phyloP scores from a whole-genome alignment of 2,888 invertebrate genomes.

The Caenorhabditis sp. region DNA sequence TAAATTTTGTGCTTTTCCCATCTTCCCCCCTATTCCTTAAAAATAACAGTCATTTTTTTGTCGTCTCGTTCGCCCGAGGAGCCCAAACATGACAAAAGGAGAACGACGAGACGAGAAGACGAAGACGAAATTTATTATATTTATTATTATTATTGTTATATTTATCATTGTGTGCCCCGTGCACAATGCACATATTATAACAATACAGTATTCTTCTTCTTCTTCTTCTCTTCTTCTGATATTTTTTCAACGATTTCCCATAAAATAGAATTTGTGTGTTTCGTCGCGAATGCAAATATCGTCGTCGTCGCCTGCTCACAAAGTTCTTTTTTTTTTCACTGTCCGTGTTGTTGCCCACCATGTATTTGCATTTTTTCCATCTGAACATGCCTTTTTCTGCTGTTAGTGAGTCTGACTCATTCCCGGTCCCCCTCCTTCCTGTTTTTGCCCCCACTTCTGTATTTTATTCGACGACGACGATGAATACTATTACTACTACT shows the following conservation, averaged over 20 bases:
- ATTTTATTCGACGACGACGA: no score
- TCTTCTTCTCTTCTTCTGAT: conserved; percentile 7
- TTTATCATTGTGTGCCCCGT: conserved; percentile 25
- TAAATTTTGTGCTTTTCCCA: neutral
- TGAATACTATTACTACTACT: no score
- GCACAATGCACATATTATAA: conserved; percentile 41
- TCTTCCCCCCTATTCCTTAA: neutral
- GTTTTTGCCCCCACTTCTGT: no score
- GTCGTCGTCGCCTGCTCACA: conserved; percentile 8
- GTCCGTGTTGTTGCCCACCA: neutral
- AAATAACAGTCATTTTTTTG: neutral
- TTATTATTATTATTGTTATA: neutral
- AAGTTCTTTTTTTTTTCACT: conserved; percentile 10
- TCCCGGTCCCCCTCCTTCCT: no score
- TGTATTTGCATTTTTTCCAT: neutral
- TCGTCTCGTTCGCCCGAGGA: neutral
- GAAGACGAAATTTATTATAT: neutral
- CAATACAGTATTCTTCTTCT: conserved; percentile 13
- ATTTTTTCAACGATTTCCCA: conserved; percentile 21
- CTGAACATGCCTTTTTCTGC: neutral
- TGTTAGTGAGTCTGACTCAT: neutral
- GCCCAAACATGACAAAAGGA: neutral
- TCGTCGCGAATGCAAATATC: conserved; percentile 28
- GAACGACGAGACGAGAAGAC: neutral
- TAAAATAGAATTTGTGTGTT: conserved; percentile 22